Base-by-base conservation (phyloP, 2,888 invertebrate genomes). In the Trissoscelio sp. region DNA sequence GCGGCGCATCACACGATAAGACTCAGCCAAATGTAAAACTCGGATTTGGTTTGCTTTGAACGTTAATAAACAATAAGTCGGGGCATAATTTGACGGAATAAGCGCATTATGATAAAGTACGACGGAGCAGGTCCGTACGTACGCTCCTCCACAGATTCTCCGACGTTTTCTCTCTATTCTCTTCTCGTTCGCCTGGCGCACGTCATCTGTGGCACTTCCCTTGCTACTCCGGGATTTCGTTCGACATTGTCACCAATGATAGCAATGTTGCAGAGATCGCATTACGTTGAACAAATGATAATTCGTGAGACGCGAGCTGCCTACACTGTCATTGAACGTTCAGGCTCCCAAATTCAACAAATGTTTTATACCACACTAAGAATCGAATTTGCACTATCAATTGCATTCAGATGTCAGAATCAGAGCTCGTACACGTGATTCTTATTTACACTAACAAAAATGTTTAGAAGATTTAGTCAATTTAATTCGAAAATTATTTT, bases 31-130 rank as follows among this genome's bases (percentile, higher is more conserved):
- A 60, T 37, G 72, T 58, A 51, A 72, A 72, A 70, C 31, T 46
- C 22, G 37, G 46, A 46, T 70, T 51, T 28, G 16, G 5, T 28
- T 51, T 11, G 48, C n/a, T 53, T 31, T 31, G 31, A 67, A 55
- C 24, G 24, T 73, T 60, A 72, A 72, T 60, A 73, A 62, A 73
- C 53, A 73, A 53, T 42, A 62, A 73, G 37, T 60, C n/a, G 39
- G 14, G 14, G n/a, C 20, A 28, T 60, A 39, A 60, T 72, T 60
- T 48, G 55, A 46, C 24, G 28, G 31, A 55, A 37, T 55, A 69
- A 67, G 42, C 53, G 34, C 37, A 20, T 67, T 67, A 28, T 53
- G 69, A 44, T 44, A 44, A 69, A 55, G 18, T 31, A 57, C 42
- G 31, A 18, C 14, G 22, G 20, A 22, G 34, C 34, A 14, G 16